These are phyloP conservation scores for Dryococelus australis DNA, from an alignment of 2,888 invertebrate species.

Conservation along the genomic window DNA sequence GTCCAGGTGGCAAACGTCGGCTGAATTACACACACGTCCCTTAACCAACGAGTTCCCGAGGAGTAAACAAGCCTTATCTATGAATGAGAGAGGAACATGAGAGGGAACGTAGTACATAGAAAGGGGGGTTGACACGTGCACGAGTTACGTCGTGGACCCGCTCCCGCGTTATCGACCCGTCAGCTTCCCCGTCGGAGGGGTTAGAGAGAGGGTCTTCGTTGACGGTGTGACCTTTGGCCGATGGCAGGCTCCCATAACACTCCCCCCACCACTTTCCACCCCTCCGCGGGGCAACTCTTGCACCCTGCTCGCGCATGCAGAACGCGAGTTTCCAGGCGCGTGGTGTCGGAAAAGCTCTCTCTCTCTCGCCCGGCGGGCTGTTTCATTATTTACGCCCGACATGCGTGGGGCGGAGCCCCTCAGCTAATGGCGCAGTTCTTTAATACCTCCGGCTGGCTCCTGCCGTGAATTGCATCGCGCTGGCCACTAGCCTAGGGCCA, in stretches of 20 bases:
- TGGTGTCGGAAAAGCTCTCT: background rate
- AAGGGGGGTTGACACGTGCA: background rate
- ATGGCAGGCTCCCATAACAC: background rate
- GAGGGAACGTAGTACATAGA: background rate
- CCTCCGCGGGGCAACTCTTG: background rate
- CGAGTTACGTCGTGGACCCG: background rate
- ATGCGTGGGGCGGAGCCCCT: background rate
- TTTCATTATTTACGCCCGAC: background rate
- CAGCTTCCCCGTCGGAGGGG: background rate
- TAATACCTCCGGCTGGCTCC: too few species aligned
- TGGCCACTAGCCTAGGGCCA: too few species aligned
- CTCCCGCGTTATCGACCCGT: background rate
- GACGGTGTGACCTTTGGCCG: background rate
- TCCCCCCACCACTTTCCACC: background rate
- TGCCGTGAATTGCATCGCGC: too few species aligned
- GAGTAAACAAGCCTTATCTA: background rate
- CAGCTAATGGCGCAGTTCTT: background rate
- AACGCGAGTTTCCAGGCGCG: background rate
- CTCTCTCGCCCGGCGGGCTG: background rate
- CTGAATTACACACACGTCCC: background rate
- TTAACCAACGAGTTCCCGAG: too few species aligned
- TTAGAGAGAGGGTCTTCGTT: background rate
- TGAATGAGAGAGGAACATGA: background rate
- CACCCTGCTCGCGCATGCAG: background rate
- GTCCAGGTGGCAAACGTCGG: background rate